Conservation (phyloP, 2,888 invertebrate species). For the Diaphora mendica region DNA sequence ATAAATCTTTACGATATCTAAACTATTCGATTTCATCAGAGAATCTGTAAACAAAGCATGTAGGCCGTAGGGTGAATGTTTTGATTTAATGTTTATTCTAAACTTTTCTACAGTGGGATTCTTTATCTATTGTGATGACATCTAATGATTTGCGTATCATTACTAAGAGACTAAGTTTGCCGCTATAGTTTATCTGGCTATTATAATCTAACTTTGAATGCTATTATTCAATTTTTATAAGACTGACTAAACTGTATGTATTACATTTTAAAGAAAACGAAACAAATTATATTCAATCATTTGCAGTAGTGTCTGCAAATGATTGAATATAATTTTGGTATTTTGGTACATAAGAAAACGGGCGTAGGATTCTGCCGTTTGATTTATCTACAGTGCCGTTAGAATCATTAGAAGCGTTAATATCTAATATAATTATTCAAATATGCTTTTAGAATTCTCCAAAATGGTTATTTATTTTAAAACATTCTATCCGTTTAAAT, state of each 20-base stretch:
- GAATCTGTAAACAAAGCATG: slow-evolving; percentile 24
- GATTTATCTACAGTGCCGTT: background rate
- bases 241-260: background rate
- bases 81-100: slow-evolving; percentile 14
- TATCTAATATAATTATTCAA: background rate
- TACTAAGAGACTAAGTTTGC: background rate
- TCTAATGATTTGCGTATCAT: background rate
- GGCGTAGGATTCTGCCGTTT: background rate
- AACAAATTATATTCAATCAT: background rate
- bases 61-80: slow-evolving; percentile 27
- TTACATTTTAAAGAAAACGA: background rate
- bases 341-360: background rate
- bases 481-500: background rate
- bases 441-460: background rate
- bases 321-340: background rate
- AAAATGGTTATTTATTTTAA: background rate
- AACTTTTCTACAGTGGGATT: slow-evolving; percentile 1
- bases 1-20: slow-evolving; percentile 55
- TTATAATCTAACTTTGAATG: background rate
- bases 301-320: background rate
- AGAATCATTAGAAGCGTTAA: background rate
- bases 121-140: slow-evolving; percentile 4
- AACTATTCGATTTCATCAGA: slow-evolving; percentile 33
- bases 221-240: background rate
- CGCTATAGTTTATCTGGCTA: background rate